Evolutionary conservation across 2,797 vertebrate genomes (phyloP), one percentile per base, ranked within the genome.

Genomic region (Pangasius macronema): DNA sequence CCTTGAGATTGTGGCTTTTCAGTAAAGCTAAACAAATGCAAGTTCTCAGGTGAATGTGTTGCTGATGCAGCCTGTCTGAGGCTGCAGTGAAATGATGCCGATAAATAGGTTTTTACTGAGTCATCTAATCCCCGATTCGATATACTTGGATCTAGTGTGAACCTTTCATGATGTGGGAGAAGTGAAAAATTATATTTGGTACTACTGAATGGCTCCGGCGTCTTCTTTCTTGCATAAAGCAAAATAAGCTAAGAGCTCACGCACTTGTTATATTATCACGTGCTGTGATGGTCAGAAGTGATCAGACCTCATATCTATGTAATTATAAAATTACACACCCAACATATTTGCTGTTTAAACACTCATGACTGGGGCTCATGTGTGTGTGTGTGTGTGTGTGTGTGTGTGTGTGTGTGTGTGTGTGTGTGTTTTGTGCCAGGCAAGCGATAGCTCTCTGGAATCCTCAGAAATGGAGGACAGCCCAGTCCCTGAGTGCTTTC

Each of bases 401-500:
- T 76, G 27, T 76, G 61, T 83, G 61, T 83, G 67, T 77, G 39
- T 85, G 72, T 79, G 72, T 65, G 49, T 89, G n/a, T 81, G 49
- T 87, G 76, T 87, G 85, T 87, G n/a, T 87, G 16, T 82, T 33
- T 83, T 77, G 46, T 80, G 20, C 16, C 85, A 90, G 90, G 87
- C 84, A 86, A 87, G 53, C 7, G 76, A 88, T 16, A 83, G 53
- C 20, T 83, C 73, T 61, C 7, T 3, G 20, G 89, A 70, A 68
- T n/a, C 24, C n/a, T 63, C 24, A 18, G 91, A 85, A 55, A 70
- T 70, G 16, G 87, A 88, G 13, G 86, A 67, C 22, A 49, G 3
- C 0, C 27, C 89, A 79, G 87, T 89, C 6, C 92, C 92, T n/a
- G 96, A 96, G 53, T 92, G 94, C 22, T 95, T 95, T 85, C 93